A percentile compares a stretch with the other conserved stretches of the same genome.
Evolutionary conservation across 1,140 invertebrate species (phyloP).

Genomic region (Anagrus nilaparvatae): DNA sequence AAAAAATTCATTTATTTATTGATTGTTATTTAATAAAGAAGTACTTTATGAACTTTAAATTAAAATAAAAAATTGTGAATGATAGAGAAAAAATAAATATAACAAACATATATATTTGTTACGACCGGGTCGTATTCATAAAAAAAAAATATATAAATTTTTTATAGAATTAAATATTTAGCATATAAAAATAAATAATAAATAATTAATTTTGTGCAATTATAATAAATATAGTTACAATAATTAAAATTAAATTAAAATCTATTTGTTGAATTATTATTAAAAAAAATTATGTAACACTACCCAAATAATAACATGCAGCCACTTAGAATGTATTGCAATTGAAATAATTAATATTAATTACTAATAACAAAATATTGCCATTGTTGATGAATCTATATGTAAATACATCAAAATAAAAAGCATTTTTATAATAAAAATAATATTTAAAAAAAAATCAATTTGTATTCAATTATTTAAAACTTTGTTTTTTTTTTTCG

Average conservation of each 20-base stretch:
- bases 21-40: no score
- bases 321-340: slow-evolving; percentile 19
- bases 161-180: no score
- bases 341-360: slow-evolving; percentile 19
- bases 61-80: no score
- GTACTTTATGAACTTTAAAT: no score
- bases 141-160: slow-evolving; percentile 14
- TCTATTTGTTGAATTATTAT: slow-evolving; percentile 25
- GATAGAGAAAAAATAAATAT: slow-evolving; percentile 10
- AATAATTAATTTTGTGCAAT: no score
- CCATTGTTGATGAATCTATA: slow-evolving; percentile 34
- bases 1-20: slow-evolving; percentile 15
- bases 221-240: no score
- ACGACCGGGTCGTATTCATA: no score
- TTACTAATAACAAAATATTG: slow-evolving; percentile 29
- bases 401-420: slow-evolving; percentile 38
- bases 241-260: slow-evolving; percentile 19
- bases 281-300: slow-evolving; percentile 13
- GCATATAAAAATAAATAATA: no score
- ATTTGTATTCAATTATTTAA: slow-evolving; percentile 4
- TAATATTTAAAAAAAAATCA: slow-evolving; percentile 4
- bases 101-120: slow-evolving; percentile 14
- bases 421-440: slow-evolving; percentile 32
- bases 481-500: no score
- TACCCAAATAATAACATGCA: slow-evolving; percentile 23